Percentiles rank a stretch among this genome's conserved stretches.
Conservation (phyloP, 1,140 invertebrate genomes). For the Cryptotermes secundus region DNA sequence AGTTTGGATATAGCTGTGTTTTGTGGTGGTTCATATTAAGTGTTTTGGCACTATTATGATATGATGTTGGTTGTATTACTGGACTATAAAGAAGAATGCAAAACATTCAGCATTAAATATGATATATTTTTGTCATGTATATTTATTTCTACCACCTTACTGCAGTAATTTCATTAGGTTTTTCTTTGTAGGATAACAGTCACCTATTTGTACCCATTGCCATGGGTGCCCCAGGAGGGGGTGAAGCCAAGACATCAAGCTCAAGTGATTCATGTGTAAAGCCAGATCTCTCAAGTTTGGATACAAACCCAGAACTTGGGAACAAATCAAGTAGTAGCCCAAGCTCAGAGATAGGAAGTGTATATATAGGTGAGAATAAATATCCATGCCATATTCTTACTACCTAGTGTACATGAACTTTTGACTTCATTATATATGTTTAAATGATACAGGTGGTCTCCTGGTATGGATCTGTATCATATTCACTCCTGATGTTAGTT, state of each 20-base stretch:
- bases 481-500: neutral
- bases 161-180: neutral
- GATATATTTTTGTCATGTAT: too few species aligned
- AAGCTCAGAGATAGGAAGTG: slow-evolving; percentile 27
- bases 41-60: too few species aligned
- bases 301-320: slow-evolving; percentile 39
- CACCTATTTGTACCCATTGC: slow-evolving; percentile 35
- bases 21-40: too few species aligned
- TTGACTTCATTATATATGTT: neutral
- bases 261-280: slow-evolving; percentile 50
- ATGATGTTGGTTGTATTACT: too few species aligned
- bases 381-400: neutral
- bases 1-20: too few species aligned
- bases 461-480: neutral
- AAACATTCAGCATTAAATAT: too few species aligned
- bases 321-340: slow-evolving; percentile 54
- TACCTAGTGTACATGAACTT: too few species aligned
- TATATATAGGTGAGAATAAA: slow-evolving; percentile 29
- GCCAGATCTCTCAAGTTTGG: slow-evolving; percentile 52
- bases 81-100: too few species aligned
- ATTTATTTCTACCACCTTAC: too few species aligned
- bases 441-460: neutral
- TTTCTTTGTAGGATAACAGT: slow-evolving; percentile 31
- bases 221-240: slow-evolving; percentile 24
- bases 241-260: slow-evolving; percentile 35